Evolutionary conservation across 1,140 invertebrate genomes (phyloP).

Genomic region (Ladona fulva): DNA sequence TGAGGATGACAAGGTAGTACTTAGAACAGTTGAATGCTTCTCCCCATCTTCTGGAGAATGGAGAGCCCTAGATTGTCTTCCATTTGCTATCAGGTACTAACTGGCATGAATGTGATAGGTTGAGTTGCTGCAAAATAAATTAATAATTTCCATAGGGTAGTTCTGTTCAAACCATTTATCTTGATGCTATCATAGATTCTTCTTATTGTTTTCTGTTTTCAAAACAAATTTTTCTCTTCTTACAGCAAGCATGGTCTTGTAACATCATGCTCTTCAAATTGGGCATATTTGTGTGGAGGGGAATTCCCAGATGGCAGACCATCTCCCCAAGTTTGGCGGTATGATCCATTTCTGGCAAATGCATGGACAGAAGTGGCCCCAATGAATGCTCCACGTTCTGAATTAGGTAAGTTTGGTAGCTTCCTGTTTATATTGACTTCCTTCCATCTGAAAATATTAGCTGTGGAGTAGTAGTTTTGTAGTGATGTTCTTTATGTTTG

Average conservation of each 20-base stretch:
- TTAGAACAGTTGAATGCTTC: conserved; percentile 45
- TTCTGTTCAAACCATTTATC: too few species aligned
- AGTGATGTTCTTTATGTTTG: too few species aligned
- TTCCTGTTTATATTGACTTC: too few species aligned
- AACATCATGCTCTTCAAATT: conserved; percentile 41
- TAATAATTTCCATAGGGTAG: too few species aligned
- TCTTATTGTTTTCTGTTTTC: not conserved
- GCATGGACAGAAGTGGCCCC: conserved; percentile 44
- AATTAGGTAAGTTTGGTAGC: conserved; percentile 35
- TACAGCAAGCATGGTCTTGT: conserved; percentile 46
- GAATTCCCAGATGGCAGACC: conserved; percentile 48
- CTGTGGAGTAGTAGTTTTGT: too few species aligned
- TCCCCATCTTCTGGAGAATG: conserved; percentile 36
- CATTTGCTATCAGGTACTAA: conserved; percentile 38
- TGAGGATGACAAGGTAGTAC: conserved; percentile 48
- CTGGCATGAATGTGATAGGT: too few species aligned
- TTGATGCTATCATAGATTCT: too few species aligned
- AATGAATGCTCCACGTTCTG: conserved; percentile 41
- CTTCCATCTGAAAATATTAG: too few species aligned
- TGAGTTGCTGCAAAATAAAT: too few species aligned
- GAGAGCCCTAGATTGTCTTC: conserved; percentile 37
- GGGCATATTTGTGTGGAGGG: conserved; percentile 46
- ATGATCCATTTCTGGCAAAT: conserved; percentile 42
- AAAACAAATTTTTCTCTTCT: conserved; percentile 26
- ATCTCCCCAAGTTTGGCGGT: conserved; percentile 41